These are phyloP conservation scores for Megalopta genalis DNA, from an alignment of 1,140 invertebrate species.

Conservation along the genomic window DNA sequence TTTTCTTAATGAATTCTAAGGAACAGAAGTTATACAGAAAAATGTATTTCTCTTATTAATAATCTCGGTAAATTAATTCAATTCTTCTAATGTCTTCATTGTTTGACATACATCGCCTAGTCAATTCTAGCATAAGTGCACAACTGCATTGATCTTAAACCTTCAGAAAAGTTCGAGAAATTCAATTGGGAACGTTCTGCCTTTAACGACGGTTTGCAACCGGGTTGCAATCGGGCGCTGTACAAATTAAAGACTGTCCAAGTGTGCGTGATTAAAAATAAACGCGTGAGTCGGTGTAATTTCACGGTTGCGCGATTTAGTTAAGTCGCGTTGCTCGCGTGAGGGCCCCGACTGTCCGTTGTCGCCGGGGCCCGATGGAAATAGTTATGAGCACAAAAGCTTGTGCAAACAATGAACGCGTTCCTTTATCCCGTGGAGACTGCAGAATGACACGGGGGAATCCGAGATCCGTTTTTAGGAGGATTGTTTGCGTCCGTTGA, in stretches of 20 bases:
- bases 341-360: background rate
- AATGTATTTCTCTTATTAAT: too few species aligned
- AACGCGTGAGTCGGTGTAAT: slow-evolving; percentile 60
- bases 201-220: background rate
- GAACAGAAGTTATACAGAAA: too few species aligned
- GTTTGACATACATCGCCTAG: too few species aligned
- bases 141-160: too few species aligned
- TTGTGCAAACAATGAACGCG: slow-evolving; percentile 24
- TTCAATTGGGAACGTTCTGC: too few species aligned
- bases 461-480: background rate
- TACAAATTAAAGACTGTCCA: slow-evolving; percentile 33
- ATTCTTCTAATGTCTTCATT: too few species aligned
- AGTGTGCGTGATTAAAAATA: slow-evolving; percentile 52
- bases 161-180: too few species aligned
- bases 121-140: too few species aligned
- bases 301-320: slow-evolving; percentile 60
- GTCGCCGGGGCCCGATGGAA: slow-evolving; percentile 1
- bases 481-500: background rate
- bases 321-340: slow-evolving; percentile 47
- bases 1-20: too few species aligned
- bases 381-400: background rate
- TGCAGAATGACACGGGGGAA: background rate
- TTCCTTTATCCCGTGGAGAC: background rate
- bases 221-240: slow-evolving; percentile 8
- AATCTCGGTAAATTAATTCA: too few species aligned